Percentiles rank a stretch among this genome's conserved stretches.
These are phyloP conservation scores for Drosophila birchii DNA, from an alignment of 2,888 invertebrate genomes.

Conservation along the genomic window DNA sequence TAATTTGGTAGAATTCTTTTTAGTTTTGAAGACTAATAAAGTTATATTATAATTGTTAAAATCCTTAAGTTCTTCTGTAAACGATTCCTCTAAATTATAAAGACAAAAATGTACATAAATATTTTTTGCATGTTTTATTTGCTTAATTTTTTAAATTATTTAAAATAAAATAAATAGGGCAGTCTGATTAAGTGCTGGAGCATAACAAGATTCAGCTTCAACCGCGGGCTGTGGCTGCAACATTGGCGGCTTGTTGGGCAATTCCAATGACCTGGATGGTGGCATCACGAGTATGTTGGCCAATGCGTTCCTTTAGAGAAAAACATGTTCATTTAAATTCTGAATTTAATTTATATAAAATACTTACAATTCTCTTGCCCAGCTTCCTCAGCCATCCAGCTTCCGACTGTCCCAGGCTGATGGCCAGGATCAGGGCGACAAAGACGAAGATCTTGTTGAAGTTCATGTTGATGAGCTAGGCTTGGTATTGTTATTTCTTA, in stretches of 20 bases:
- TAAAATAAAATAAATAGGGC: constrained; percentile 18
- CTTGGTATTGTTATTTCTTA: background rate
- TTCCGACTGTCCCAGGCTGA: constrained; percentile 72
- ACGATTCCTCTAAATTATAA: background rate
- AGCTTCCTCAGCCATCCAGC: constrained; percentile 81
- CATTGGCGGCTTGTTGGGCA: constrained; percentile 79
- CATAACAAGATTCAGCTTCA: constrained; percentile 22
- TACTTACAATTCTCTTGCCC: constrained; percentile 78
- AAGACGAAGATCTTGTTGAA: constrained; percentile 70
- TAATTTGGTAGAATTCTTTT: background rate
- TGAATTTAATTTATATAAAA: background rate
- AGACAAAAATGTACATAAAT: background rate
- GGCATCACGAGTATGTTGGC: constrained; percentile 79
- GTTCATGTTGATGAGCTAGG: constrained; percentile 61
- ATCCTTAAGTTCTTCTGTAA: background rate
- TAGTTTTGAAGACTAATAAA: background rate
- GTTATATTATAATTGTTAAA: no score
- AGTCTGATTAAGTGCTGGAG: background rate
- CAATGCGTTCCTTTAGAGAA: constrained; percentile 69
- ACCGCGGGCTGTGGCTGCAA: constrained; percentile 72
- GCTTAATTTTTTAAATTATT: background rate
- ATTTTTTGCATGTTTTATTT: background rate
- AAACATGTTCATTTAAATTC: background rate
- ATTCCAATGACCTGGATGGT: constrained; percentile 70
- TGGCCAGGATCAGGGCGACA: constrained; percentile 68